phyloP scores from a whole-genome alignment of 2,797 vertebrate species.

The Vireo griseus region DNA sequence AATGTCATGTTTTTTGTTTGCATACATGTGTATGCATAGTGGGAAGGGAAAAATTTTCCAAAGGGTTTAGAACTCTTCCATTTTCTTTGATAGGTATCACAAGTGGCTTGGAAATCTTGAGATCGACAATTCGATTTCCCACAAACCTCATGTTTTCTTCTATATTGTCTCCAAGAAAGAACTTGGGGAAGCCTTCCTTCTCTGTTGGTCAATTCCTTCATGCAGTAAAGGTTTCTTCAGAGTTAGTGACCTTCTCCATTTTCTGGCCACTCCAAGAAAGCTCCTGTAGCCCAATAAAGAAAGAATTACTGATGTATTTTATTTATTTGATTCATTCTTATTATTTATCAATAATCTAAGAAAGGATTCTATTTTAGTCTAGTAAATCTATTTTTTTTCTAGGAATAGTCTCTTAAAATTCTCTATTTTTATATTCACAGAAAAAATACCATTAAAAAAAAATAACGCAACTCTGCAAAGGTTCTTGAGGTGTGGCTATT shows the following conservation, averaged over 20 bases:
- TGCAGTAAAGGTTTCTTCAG: background rate
- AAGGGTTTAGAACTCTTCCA: background rate
- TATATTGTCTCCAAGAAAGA: background rate
- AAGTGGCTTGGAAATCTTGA: background rate
- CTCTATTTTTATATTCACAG: background rate
- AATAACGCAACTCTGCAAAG: background rate
- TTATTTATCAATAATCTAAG: background rate
- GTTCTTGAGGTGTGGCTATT: background rate
- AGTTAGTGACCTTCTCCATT: background rate
- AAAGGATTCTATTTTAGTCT: background rate
- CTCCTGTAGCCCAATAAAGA: background rate
- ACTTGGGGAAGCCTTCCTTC: background rate
- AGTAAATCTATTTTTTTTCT: background rate
- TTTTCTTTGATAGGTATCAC: background rate
- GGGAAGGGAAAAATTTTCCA: background rate
- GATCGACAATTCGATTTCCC: background rate
- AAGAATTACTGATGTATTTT: background rate
- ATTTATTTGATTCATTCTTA: background rate
- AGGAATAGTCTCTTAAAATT: background rate
- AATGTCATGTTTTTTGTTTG: background rate
- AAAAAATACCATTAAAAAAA: background rate
- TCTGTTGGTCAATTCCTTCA: background rate
- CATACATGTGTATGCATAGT: fast-evolving
- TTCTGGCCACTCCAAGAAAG: background rate
- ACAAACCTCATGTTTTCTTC: background rate